Base-by-base conservation (phyloP, 2,888 invertebrate species). In the Alloscopus bannaensis region DNA sequence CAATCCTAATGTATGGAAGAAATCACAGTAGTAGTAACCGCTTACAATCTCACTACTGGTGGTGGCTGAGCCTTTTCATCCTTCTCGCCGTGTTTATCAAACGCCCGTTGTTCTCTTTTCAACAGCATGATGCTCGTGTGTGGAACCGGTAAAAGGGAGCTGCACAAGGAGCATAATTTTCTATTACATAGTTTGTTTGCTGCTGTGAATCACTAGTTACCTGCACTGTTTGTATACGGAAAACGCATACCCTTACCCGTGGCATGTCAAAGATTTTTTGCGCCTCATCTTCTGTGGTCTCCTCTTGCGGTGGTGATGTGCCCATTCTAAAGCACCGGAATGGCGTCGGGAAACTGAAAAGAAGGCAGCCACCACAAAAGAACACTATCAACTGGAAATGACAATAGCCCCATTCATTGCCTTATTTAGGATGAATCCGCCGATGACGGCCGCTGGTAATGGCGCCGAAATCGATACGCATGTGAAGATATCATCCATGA, bases 391-490 rank as follows among this genome's bases (percentile, higher is more conserved):
- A 18, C 47, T 8, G n/a, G 29, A 26, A 4, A 28, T 57, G 18
- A 77, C 77, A 77, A 77, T 77, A 70, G 68, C 28, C 57, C 64
- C 70, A 77, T 77, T 77, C 77, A 70, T 69, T 70, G 31, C 70
- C 77, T 64, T 77, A 62, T 77, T 77, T 77, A 77, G 77, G 50
- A 55, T 29, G 76, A 76, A 52, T 69, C 22, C 50, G 36, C 6
- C 28, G 22, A 66, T 24, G 47, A 59, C 47, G 64, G n/a, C n/a
- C 40, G 69, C 64, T 77, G 69, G 64, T 64, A 62, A 70, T 77
- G 77, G 77, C 77, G 77, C 77, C 77, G 77, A 57, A 64, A 70
- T 70, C 57, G 77, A 77, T 77, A 77, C 36, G 55, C 70, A 60
- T 36, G 59, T 31, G 6, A 60, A 60, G 60, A 60, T 20, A 36